A percentile compares a stretch with the other conserved stretches of the same genome.
These are phyloP conservation scores for Sebastes jordani DNA, from an alignment of 2,797 vertebrate species.

Conservation along the genomic window DNA sequence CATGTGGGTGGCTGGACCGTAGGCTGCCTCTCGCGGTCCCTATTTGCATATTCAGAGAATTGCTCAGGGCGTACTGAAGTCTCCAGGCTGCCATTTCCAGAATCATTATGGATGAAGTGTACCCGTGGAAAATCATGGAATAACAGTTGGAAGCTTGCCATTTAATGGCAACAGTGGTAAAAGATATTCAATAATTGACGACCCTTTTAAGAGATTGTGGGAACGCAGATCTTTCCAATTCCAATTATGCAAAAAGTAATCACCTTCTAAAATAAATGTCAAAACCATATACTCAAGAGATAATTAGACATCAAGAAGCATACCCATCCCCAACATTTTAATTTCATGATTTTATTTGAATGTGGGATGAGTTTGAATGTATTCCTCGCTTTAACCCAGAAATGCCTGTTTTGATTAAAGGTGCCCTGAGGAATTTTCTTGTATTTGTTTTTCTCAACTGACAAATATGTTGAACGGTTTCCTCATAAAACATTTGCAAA, in stretches of 20 bases:
- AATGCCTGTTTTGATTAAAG: neutral
- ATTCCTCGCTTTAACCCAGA: neutral
- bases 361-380: neutral
- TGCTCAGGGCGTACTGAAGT: slow-evolving; percentile 20
- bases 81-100: slow-evolving; percentile 37
- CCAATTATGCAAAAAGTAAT: neutral
- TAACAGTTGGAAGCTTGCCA: slow-evolving; percentile 33
- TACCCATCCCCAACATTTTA: neutral
- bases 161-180: slow-evolving; percentile 12
- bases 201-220: slow-evolving; percentile 25
- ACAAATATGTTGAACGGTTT: neutral
- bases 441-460: neutral
- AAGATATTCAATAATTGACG: slow-evolving; percentile 45
- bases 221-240: neutral
- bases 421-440: neutral
- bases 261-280: neutral
- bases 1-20: slow-evolving; percentile 33
- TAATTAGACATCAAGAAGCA: neutral
- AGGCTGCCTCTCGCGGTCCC: neutral
- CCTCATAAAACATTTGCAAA: slow-evolving; percentile 7
- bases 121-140: slow-evolving; percentile 33
- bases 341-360: neutral
- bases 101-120: slow-evolving; percentile 52
- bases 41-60: slow-evolving; percentile 51
- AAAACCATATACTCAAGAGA: neutral